phyloP scores from a whole-genome alignment of 2,113 vertebrate genomes.

The Chascanopsetta lugubris region DNA sequence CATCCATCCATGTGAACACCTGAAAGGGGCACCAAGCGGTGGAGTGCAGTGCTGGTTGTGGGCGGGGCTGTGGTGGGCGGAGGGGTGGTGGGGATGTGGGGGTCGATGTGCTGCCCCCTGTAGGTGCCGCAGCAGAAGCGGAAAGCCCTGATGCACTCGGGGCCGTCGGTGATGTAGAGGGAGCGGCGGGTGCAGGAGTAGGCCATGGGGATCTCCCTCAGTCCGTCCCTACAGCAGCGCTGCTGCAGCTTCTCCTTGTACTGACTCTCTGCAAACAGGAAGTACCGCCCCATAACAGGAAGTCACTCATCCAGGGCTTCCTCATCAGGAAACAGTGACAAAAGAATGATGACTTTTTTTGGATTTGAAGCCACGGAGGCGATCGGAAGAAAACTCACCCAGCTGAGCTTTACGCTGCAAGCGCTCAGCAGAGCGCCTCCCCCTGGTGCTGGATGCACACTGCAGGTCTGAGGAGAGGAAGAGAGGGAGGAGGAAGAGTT shows the following conservation, averaged over 20 bases:
- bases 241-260: constrained; percentile 72
- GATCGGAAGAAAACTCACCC: constrained; percentile 60
- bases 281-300: background rate
- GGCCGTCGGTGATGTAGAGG: constrained; percentile 80
- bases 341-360: too few species aligned
- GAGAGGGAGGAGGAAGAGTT: background rate
- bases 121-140: constrained; percentile 84
- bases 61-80: constrained; percentile 12
- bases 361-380: background rate
- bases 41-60: background rate
- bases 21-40: background rate
- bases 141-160: constrained; percentile 83
- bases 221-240: constrained; percentile 88
- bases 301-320: too few species aligned
- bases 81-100: constrained; percentile 54
- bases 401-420: constrained; percentile 59
- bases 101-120: constrained; percentile 62
- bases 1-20: too few species aligned
- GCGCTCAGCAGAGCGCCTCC: constrained; percentile 73
- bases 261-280: constrained; percentile 69
- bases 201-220: constrained; percentile 85
- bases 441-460: constrained; percentile 64
- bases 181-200: constrained; percentile 82
- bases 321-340: too few species aligned
- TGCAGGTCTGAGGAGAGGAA: constrained; percentile 39